Percentiles rank a stretch among this genome's conserved stretches.
These are phyloP conservation scores for Octonoba sinensis DNA, from an alignment of 2,888 invertebrate genomes.

Conservation along the genomic window DNA sequence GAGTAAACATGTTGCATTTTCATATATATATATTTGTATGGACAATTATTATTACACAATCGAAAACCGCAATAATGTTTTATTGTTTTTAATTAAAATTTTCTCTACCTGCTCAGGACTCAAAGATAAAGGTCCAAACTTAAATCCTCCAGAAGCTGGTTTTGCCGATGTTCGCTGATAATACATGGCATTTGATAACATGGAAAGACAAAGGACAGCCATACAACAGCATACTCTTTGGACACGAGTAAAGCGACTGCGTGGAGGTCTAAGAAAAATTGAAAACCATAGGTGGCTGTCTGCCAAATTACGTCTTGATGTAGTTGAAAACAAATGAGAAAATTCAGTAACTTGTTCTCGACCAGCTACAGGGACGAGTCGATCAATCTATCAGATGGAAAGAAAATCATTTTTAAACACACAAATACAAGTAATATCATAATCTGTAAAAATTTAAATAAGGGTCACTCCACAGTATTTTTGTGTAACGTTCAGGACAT, in stretches of 20 bases:
- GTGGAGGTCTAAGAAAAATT: constrained; percentile 72
- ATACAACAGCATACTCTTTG: constrained; percentile 73
- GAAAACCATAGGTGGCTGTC: constrained; percentile 75
- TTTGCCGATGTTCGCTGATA: constrained; percentile 69
- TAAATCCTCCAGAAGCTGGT: constrained; percentile 68
- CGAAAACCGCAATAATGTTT: not conserved
- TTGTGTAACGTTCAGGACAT: too few relatives aligned
- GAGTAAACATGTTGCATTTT: too few relatives aligned
- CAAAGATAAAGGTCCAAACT: constrained; percentile 73
- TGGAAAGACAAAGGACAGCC: constrained; percentile 72
- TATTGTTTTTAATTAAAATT: not conserved
- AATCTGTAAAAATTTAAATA: not conserved
- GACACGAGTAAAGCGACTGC: constrained; percentile 72
- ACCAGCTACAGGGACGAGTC: constrained; percentile 72
- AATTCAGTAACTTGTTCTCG: constrained; percentile 72
- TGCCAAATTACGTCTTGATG: constrained; percentile 70
- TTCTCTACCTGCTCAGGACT: constrained; percentile 71
- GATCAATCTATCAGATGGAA: constrained; percentile 71
- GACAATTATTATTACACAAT: too few relatives aligned
- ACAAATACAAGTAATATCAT: not conserved
- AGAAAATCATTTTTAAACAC: not conserved
- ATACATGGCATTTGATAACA: constrained; percentile 74
- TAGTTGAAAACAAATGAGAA: constrained; percentile 71
- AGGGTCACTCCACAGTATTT: not conserved
- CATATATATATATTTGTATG: too few relatives aligned